phyloP scores from a whole-genome alignment of 2,113 vertebrate genomes.

The Saimiri boliviensis region DNA sequence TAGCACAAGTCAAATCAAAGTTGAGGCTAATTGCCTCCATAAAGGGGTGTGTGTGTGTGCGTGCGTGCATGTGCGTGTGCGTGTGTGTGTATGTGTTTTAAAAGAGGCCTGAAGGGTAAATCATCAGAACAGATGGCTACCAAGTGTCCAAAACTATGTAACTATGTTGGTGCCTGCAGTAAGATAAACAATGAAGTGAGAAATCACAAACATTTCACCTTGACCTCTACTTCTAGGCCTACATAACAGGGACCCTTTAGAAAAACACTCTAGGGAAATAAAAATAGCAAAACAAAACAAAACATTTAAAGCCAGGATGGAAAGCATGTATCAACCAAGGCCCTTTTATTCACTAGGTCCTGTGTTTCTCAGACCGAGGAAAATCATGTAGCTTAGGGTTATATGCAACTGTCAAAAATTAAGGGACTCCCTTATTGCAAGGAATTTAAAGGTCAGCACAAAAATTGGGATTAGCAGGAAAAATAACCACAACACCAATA shows the following conservation, averaged over 20 bases:
- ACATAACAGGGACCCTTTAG: not conserved
- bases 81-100: not conserved
- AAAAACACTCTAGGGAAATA: not conserved
- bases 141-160: not conserved
- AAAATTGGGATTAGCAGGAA: not conserved
- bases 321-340: not conserved
- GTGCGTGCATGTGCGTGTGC: accelerated
- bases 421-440: not conserved
- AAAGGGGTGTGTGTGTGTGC: not conserved
- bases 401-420: not conserved
- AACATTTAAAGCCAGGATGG: not conserved
- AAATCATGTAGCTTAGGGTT: not conserved
- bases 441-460: not conserved
- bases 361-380: not conserved
- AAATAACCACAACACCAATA: not conserved
- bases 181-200: not conserved
- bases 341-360: not conserved
- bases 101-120: not conserved
- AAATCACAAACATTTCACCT: not conserved
- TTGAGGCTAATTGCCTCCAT: not conserved
- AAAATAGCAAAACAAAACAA: not conserved
- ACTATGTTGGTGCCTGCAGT: not conserved
- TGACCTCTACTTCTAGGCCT: not conserved
- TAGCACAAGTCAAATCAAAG: not conserved
- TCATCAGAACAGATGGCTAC: not conserved